Percentiles rank a stretch among this genome's conserved stretches.
Conservation (phyloP, 2,888 invertebrate genomes). For the Unio delphinus region DNA sequence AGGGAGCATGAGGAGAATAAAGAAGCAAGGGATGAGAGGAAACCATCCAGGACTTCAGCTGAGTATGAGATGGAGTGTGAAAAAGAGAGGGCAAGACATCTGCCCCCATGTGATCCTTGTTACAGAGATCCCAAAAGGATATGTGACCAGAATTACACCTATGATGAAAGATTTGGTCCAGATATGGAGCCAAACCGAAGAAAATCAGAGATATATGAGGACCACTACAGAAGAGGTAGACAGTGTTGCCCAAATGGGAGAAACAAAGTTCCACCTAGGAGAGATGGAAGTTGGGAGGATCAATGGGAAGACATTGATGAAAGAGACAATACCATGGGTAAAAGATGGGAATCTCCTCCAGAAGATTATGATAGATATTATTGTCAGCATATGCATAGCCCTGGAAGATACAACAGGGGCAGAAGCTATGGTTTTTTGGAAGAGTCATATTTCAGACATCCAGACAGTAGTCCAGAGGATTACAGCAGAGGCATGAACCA, state of each 20-base stretch:
- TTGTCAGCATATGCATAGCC: constrained; percentile 11
- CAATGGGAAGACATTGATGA: constrained; percentile 12
- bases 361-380: constrained; percentile 11
- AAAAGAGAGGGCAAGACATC: no score
- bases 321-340: constrained; percentile 25
- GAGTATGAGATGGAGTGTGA: no score
- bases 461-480: constrained; percentile 32
- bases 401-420: constrained; percentile 16
- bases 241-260: constrained; percentile 10
- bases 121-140: no score
- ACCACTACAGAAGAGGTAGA: constrained; percentile 23
- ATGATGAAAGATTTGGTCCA: no score
- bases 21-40: neutral
- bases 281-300: constrained; percentile 11
- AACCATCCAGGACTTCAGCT: neutral
- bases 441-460: constrained; percentile 22
- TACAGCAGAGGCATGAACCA: constrained; percentile 2
- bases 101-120: no score
- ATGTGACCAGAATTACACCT: no score
- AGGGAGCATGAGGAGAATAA: constrained; percentile 4
- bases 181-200: no score
- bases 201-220: constrained; percentile 1
- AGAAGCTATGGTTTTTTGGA: constrained; percentile 24
- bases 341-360: constrained; percentile 32
- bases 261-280: constrained; percentile 4